Evolutionary conservation across 2,113 vertebrate species (phyloP).

Genomic region (Piprites chloris): DNA sequence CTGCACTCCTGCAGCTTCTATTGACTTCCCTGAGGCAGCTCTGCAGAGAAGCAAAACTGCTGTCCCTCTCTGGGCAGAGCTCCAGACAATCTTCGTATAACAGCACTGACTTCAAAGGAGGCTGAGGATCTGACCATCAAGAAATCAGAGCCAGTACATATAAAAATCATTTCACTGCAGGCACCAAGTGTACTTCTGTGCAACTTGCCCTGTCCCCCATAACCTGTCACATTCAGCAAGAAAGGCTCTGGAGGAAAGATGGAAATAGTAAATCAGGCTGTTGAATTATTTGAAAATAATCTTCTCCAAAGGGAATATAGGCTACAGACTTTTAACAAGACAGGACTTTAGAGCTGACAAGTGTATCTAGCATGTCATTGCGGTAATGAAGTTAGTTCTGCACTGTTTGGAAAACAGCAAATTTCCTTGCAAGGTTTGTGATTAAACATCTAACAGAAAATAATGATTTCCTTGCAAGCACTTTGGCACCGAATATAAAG

Average conservation of each 20-base stretch:
- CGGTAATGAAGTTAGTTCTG: conserved; percentile 55
- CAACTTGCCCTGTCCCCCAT: not conserved
- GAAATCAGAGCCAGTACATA: not conserved
- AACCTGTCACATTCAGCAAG: not conserved
- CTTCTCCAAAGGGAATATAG: not conserved
- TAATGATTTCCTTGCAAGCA: conserved; percentile 38
- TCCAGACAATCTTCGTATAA: not conserved
- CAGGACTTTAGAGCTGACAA: not conserved
- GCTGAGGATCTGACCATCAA: not conserved
- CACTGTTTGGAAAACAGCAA: conserved; percentile 46
- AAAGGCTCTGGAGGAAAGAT: not conserved
- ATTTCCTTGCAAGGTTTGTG: conserved; percentile 47
- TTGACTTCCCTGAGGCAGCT: not conserved
- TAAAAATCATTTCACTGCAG: not conserved
- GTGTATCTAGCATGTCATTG: not conserved
- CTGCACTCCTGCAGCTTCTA: not conserved
- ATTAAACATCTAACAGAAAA: conserved; percentile 57
- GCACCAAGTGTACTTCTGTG: not conserved
- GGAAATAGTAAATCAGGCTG: not conserved
- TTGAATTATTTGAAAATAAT: conserved; percentile 2
- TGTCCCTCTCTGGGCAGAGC: not conserved
- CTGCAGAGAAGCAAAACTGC: not conserved
- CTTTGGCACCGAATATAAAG: conserved; percentile 8
- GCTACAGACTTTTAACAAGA: conserved; percentile 7
- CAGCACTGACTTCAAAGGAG: not conserved